Evolutionary conservation across 1,140 invertebrate genomes (phyloP), one percentile per base, ranked within the genome.

Genomic region (Brachionus rubens): DNA sequence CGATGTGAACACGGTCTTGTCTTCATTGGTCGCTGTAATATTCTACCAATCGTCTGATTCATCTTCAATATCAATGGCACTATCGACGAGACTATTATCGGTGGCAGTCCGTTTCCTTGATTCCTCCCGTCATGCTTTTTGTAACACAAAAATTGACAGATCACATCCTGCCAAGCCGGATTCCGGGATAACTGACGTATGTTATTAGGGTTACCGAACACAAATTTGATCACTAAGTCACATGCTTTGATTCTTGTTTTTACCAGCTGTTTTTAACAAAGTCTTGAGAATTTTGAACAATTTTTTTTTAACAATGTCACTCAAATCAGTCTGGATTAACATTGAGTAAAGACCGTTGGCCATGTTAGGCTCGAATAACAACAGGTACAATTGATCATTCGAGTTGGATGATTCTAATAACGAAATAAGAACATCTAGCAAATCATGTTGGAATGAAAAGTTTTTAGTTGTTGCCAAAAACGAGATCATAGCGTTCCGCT

Each of bases 331-430:
- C 76, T 88, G 86, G 21, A 88, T 82, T 7, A 89, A 82, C 48
- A 89, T 81, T 65, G 86, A 86, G 79, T 89, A 89, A 2, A 89
- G 81, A 33, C 88, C 81, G 79, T 89, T 88, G 0, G 87, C 87
- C 54, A 86, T 85, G 33, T 88, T 85, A 5, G 87, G 87, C 77
- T 90, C 89, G 79, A 87, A 88, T 68, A 89, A 78, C 0, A 89
- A 80, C 2, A 89, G 80, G 77, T 86, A 87, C 77, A 89, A 82
- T 80, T 89, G 89, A 83, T 89, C 88, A 76, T 85, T 86, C 3
- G 48, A 79, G 62, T 83, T 84, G 75, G 85, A 87, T 21, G 81
- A 82, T 65, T 88, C 88, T 76, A 89, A 78, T 72, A 88, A 83
- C 12, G 83, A 79, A 1, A 87, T 83, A 67, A 89, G 77, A 81